Conservation (phyloP, 2,113 vertebrate genomes). For the Isichthys henryi region DNA sequence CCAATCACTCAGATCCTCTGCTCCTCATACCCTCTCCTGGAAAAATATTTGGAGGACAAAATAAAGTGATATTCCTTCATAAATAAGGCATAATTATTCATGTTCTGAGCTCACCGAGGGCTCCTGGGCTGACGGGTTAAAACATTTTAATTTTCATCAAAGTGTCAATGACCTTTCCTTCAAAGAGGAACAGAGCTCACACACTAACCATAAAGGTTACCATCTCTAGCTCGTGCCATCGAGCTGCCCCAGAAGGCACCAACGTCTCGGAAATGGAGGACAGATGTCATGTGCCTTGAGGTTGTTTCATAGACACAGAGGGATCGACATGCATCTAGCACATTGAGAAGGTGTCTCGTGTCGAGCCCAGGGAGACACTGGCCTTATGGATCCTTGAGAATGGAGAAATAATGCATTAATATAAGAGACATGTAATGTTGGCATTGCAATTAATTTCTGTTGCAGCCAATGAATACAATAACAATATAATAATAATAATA, state of each 20-base stretch:
- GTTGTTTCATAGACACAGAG: background rate
- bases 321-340: background rate
- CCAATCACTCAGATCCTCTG: background rate
- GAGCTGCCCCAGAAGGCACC: background rate
- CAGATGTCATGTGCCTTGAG: background rate
- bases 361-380: background rate
- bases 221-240: slow-evolving; percentile 29
- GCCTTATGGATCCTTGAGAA: background rate
- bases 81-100: slow-evolving; percentile 14
- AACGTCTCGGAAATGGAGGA: background rate
- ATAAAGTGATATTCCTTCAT: background rate
- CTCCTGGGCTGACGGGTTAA: slow-evolving; percentile 1
- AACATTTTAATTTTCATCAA: slow-evolving; percentile 37
- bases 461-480: background rate
- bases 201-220: slow-evolving; percentile 37
- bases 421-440: background rate
- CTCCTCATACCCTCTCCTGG: background rate
- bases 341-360: background rate
- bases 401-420: background rate
- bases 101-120: background rate
- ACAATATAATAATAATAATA: background rate
- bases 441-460: background rate
- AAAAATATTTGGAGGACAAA: background rate
- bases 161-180: slow-evolving; percentile 41
- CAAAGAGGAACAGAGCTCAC: slow-evolving; percentile 33